phyloP scores from a whole-genome alignment of 2,797 vertebrate species.

The Astyanax mexicanus region DNA sequence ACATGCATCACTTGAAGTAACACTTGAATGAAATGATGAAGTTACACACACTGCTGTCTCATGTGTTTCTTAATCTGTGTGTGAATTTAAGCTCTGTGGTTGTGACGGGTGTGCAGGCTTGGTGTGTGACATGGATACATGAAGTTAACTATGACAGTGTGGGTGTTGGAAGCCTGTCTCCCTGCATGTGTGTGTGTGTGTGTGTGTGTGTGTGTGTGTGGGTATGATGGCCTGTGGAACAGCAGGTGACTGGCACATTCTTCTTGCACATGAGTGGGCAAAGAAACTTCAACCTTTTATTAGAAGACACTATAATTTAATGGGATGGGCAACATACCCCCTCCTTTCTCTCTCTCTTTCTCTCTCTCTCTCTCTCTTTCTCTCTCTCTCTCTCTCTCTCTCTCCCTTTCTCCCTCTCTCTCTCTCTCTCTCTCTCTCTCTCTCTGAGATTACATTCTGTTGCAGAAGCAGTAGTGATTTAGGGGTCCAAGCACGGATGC shows the following conservation, averaged over 20 bases:
- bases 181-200: conserved; percentile 28
- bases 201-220: conserved; percentile 40
- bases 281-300: conserved; percentile 89
- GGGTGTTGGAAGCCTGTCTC: background rate
- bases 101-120: too few species aligned
- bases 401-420: background rate
- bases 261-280: conserved; percentile 85
- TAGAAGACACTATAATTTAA: conserved; percentile 89
- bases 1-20: too few species aligned
- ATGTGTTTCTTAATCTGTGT: too few species aligned
- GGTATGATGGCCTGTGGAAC: conserved; percentile 74
- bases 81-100: too few species aligned
- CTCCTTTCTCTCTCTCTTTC: background rate
- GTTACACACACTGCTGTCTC: too few species aligned
- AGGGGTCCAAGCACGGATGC: conserved; percentile 59
- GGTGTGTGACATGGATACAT: too few species aligned
- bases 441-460: conserved; percentile 3
- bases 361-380: background rate
- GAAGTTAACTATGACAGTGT: background rate
- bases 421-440: conserved; percentile 1
- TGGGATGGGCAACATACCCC: conserved; percentile 77
- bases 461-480: conserved; percentile 51
- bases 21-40: too few species aligned
- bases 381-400: background rate
- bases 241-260: conserved; percentile 82